Base-by-base conservation (phyloP, 2,797 vertebrate genomes). In the Leptoclinus maculatus region DNA sequence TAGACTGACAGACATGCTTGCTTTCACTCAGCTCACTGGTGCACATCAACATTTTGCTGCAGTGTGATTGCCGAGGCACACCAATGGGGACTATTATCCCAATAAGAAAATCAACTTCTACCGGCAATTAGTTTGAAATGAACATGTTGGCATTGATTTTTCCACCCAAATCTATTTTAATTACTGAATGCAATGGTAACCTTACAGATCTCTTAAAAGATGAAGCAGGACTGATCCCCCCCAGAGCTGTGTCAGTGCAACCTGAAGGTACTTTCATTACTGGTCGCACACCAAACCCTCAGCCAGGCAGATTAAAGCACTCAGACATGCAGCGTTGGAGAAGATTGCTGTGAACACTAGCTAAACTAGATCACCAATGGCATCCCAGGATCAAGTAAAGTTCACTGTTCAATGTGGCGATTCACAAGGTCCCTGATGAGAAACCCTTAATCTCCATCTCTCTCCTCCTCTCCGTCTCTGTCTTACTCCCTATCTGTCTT, bases 61-160 rank as follows among this genome's bases (percentile, higher is more conserved):
- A 25, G 76, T 19, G 54, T 7, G 23, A 49, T 23, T 67, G 54
- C 67, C 39, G 36, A 71, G 23, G 66, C 32, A 25, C 69, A 76
- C 60, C 49, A 47, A 76, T 2, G 38, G n/a, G 34, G 54, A 41
- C 69, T 81, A 83, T 86, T 70, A 84, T 82, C 67, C 73, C 49
- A 62, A 63, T 58, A 69, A 81, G 59, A 80, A 79, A 88, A 78
- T 29, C 27, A 43, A 86, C 57, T 25, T 79, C 56, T 29, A 29
- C 32, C 60, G 29, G 59, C 64, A 88, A 66, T 86, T 80, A 85
- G 58, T 71, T 74, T 69, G 62, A 83, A 89, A 80, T 87, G 34
- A 88, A 80, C 72, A 85, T 59, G 69, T 73, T 73, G 60, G 8
- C 66, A 82, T 80, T 57, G 83, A 88, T 88, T 82, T 79, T 51